Percentiles rank a stretch among this genome's conserved stretches.
Evolutionary conservation across 2,888 invertebrate genomes (phyloP).

Genomic region (Alentia gelatinosa): DNA sequence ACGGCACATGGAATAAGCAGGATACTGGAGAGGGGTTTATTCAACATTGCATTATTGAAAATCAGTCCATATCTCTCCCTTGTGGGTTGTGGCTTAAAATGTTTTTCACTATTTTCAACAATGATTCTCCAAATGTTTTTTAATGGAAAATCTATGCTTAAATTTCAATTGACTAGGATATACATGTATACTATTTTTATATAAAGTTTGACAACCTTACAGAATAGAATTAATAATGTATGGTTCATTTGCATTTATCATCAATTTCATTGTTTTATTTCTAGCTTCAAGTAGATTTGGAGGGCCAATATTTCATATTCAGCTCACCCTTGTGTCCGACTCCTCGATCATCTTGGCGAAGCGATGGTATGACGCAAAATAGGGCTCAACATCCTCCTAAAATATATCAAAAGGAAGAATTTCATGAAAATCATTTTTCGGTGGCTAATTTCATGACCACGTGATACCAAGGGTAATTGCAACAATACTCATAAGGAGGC

Average conservation of each 20-base stretch:
- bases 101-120: too few species aligned
- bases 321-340: conserved; percentile 63
- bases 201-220: not conserved
- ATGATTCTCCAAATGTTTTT: too few species aligned
- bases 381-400: conserved; percentile 71
- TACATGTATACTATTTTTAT: not conserved
- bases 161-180: not conserved
- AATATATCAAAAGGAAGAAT: not conserved
- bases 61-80: too few species aligned
- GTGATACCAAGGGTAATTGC: not conserved
- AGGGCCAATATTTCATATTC: not conserved
- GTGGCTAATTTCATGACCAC: not conserved
- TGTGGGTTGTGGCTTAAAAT: too few species aligned
- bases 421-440: too few species aligned
- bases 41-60: too few species aligned
- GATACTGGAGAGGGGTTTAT: not conserved
- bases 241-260: not conserved
- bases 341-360: conserved; percentile 70
- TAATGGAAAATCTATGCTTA: too few species aligned
- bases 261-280: not conserved
- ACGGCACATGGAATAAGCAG: not conserved
- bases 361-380: conserved; percentile 72
- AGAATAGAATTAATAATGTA: not conserved
- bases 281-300: not conserved
- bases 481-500: too few species aligned